These are phyloP conservation scores for Macheiramphus alcinus DNA, from an alignment of 2,113 vertebrate genomes.

Conservation along the genomic window DNA sequence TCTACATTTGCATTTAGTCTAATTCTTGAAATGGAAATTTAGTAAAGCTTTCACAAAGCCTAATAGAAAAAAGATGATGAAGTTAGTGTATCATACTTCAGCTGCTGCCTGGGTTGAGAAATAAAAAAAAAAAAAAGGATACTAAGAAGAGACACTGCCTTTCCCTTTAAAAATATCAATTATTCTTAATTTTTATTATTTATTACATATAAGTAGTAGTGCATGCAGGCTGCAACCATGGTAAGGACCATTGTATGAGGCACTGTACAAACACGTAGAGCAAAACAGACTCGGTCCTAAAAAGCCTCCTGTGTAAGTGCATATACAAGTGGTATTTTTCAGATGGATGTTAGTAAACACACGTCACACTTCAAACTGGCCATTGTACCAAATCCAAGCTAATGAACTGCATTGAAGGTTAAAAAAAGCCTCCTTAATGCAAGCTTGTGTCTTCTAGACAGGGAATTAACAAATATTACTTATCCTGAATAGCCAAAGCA, in stretches of 20 bases:
- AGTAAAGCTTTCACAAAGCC: neutral
- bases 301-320: neutral
- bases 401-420: neutral
- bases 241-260: neutral
- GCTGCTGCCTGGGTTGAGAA: neutral
- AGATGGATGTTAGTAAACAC: neutral
- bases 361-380: neutral
- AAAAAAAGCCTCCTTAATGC: neutral
- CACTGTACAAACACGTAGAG: neutral
- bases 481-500: neutral
- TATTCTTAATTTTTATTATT: neutral
- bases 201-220: neutral
- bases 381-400: neutral
- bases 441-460: neutral
- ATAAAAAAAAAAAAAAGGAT: neutral
- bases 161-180: neutral
- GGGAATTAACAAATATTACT: neutral
- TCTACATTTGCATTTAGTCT: conserved; percentile 29
- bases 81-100: neutral
- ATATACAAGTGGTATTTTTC: neutral
- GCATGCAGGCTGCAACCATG: neutral
- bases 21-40: conserved; percentile 7
- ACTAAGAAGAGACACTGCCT: neutral
- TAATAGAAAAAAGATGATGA: neutral
- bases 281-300: neutral